These are phyloP conservation scores for Heliconius himera DNA, from an alignment of 1,140 invertebrate genomes.

Conservation along the genomic window DNA sequence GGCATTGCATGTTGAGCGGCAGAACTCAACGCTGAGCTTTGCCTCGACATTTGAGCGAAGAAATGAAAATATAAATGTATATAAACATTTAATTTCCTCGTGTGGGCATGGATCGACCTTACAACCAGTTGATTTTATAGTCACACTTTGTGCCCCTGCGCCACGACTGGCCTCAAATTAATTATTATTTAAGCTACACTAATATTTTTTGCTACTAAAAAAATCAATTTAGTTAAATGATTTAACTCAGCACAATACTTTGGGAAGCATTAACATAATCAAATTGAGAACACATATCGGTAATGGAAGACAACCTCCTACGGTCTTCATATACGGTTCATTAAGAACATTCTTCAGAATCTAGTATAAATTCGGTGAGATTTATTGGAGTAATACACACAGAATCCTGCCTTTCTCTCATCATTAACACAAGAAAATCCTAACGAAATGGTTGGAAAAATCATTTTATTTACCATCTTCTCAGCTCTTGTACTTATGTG, in stretches of 20 bases:
- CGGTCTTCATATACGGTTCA: slow-evolving; percentile 49
- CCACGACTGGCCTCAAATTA: too few species aligned
- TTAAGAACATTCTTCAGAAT: slow-evolving; percentile 43
- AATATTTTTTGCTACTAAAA: background rate
- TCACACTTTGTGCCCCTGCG: too few species aligned
- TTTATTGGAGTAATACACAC: slow-evolving; percentile 4
- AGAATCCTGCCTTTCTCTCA: slow-evolving; percentile 10
- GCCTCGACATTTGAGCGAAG: too few species aligned
- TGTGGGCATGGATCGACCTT: too few species aligned
- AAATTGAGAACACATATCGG: slow-evolving; percentile 20
- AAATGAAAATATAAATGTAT: too few species aligned
- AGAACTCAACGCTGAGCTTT: too few species aligned
- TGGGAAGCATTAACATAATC: background rate
- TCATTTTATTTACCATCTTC: background rate
- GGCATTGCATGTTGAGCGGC: too few species aligned
- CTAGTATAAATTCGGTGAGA: slow-evolving; percentile 52
- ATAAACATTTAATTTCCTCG: too few species aligned
- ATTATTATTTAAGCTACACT: too few species aligned
- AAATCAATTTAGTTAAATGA: background rate
- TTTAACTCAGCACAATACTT: background rate
- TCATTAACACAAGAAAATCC: slow-evolving; percentile 10
- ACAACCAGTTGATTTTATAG: too few species aligned
- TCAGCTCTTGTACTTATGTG: background rate
- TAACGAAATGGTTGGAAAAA: slow-evolving; percentile 25
- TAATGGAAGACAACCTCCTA: slow-evolving; percentile 39